These are phyloP conservation scores for Cheirogaleus medius DNA, from an alignment of 2,113 vertebrate species.

Conservation along the genomic window DNA sequence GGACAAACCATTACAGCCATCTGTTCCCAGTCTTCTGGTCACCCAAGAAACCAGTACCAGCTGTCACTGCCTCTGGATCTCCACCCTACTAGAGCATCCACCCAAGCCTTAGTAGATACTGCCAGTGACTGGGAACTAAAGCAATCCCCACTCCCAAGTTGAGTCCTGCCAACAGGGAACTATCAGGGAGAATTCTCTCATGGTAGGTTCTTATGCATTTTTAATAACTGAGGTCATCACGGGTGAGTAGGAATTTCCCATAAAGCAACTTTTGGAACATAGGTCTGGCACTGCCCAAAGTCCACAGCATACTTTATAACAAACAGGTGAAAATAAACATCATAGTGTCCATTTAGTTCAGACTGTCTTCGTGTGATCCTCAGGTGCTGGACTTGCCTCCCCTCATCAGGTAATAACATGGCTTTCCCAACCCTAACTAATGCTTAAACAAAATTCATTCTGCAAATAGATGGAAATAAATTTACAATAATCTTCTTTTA, in stretches of 20 bases:
- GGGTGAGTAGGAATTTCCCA: background rate
- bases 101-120: background rate
- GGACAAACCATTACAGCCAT: background rate
- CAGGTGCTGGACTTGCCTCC: background rate
- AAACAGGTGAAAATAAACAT: background rate
- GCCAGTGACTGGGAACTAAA: background rate
- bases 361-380: background rate
- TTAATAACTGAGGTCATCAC: background rate
- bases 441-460: slow-evolving; percentile 47
- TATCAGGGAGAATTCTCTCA: background rate
- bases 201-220: background rate
- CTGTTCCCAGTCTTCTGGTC: background rate
- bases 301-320: background rate
- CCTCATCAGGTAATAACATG: background rate
- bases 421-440: background rate
- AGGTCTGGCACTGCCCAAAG: background rate
- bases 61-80: background rate
- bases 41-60: background rate
- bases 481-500: slow-evolving; percentile 11
- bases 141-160: background rate
- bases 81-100: background rate
- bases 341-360: background rate
- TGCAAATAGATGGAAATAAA: background rate
- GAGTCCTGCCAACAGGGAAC: background rate
- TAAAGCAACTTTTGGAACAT: background rate